Evolutionary conservation across 2,888 invertebrate genomes (phyloP).

Genomic region (Macaria liturata): DNA sequence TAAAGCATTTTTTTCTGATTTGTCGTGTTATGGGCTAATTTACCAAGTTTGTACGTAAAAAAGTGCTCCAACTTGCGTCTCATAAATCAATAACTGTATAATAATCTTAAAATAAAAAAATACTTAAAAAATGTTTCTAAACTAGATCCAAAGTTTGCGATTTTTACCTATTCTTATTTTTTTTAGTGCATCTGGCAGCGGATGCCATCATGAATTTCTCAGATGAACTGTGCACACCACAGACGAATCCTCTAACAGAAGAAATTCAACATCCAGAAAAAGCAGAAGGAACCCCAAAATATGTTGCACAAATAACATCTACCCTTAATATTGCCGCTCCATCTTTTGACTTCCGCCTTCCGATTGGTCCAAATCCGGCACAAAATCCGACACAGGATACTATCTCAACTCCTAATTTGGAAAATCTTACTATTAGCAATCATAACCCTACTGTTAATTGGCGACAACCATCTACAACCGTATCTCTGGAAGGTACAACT

Average conservation of each 20-base stretch:
- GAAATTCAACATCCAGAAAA: not conserved
- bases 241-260: not conserved
- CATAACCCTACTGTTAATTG: not conserved
- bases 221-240: not conserved
- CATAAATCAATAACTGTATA: too few species aligned
- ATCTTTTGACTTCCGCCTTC: conserved; percentile 1
- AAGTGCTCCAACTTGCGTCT: too few species aligned
- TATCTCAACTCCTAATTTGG: too few species aligned
- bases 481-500: not conserved
- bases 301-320: not conserved
- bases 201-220: conserved; percentile 17
- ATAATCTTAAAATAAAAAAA: too few species aligned
- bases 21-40: too few species aligned
- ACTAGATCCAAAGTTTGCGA: too few species aligned
- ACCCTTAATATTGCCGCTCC: conserved; percentile 2
- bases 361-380: too few species aligned
- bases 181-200: conserved; percentile 19
- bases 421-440: not conserved
- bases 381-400: too few species aligned
- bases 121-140: too few species aligned
- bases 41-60: too few species aligned
- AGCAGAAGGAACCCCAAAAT: not conserved
- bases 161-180: conserved; percentile 1
- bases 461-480: not conserved
- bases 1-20: too few species aligned